These are phyloP conservation scores for Gnatocerus cornutus DNA, from an alignment of 2,888 invertebrate genomes.

Conservation along the genomic window DNA sequence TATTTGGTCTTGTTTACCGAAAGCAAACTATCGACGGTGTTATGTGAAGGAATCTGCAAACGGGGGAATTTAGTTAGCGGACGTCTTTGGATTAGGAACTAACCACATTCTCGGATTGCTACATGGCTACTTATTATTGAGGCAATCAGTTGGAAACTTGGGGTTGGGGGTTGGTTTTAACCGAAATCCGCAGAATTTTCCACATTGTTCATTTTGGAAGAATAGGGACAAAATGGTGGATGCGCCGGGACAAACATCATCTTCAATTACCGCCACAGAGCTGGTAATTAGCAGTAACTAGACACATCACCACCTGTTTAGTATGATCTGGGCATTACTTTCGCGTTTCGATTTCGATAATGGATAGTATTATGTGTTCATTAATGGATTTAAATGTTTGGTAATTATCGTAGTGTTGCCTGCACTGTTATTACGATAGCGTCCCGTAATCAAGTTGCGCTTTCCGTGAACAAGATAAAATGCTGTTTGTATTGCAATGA, in stretches of 20 bases:
- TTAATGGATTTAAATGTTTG: constrained; percentile 33
- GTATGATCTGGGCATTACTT: constrained; percentile 10
- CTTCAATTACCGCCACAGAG: no score
- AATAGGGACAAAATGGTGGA: no score
- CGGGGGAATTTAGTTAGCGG: constrained; percentile 26
- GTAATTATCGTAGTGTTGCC: constrained; percentile 27
- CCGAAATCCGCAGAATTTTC: no score
- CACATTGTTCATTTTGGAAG: no score
- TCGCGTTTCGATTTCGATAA: constrained; percentile 32
- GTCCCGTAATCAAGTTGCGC: constrained; percentile 34
- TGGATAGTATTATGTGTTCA: constrained; percentile 32
- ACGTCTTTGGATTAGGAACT: constrained; percentile 20
- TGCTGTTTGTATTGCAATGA: constrained; percentile 26
- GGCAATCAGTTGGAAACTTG: constrained; percentile 9
- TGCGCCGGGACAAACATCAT: no score
- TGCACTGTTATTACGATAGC: constrained; percentile 26
- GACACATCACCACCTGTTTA: constrained; percentile 1
- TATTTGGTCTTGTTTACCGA: constrained; percentile 56
- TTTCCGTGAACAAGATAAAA: constrained; percentile 33
- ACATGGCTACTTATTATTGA: constrained; percentile 32
- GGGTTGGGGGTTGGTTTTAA: no score
- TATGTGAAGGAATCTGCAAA: constrained; percentile 48
- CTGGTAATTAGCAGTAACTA: no score
- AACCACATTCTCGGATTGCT: constrained; percentile 24
- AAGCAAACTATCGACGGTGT: constrained; percentile 53